A percentile compares a stretch with the other conserved stretches of the same genome.
Conservation (phyloP, 2,113 vertebrate species). For the Dipodomys merriami region DNA sequence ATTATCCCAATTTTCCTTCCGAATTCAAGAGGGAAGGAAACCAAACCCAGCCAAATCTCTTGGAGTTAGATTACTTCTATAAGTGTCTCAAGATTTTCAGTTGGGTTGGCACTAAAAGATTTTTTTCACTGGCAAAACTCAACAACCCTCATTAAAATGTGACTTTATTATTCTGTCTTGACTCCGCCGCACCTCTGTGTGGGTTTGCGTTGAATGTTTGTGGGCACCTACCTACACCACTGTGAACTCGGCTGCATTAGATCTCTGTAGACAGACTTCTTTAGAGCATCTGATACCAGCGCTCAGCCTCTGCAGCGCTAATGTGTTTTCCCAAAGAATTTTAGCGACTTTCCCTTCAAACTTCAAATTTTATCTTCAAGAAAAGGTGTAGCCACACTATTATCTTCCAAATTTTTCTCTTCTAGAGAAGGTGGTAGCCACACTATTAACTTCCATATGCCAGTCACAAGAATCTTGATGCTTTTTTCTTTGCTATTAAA, state of each 20-base stretch:
- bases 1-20: background rate
- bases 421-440: background rate
- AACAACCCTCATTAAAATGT: background rate
- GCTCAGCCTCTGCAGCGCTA: background rate
- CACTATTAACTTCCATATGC: background rate
- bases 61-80: background rate
- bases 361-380: background rate
- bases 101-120: background rate
- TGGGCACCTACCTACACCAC: background rate
- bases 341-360: background rate
- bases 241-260: background rate
- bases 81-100: background rate
- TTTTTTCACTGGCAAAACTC: background rate
- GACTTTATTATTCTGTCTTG: slow-evolving; percentile 6
- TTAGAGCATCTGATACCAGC: fast-evolving
- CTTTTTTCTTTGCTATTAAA: background rate
- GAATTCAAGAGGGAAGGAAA: background rate
- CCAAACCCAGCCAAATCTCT: background rate
- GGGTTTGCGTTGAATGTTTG: background rate
- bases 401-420: background rate
- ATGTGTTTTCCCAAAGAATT: background rate
- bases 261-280: background rate
- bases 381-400: background rate
- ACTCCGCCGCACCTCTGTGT: background rate
- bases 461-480: background rate